Conservation (phyloP, 2,888 invertebrate genomes). For the Anaspis maculata region DNA sequence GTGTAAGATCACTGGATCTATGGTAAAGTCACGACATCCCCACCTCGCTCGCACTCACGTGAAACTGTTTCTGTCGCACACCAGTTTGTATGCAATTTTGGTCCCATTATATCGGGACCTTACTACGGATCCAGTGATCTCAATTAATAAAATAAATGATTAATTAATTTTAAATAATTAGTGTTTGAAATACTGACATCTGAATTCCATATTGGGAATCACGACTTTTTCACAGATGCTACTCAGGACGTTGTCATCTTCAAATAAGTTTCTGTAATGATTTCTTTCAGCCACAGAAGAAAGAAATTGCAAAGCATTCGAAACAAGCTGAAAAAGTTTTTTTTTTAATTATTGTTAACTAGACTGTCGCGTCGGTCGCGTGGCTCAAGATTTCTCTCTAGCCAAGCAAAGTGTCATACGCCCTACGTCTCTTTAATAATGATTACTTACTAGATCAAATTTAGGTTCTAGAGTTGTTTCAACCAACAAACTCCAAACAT, state of each 20-base stretch:
- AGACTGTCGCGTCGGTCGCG: no score
- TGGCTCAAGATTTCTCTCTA: no score
- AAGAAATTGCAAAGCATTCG: constrained; percentile 91
- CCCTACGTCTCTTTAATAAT: no score
- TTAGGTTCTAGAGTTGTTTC: constrained; percentile 77
- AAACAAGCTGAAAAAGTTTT: constrained; percentile 65
- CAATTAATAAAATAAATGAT: constrained; percentile 1
- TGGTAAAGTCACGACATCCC: no score
- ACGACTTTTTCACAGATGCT: constrained; percentile 97
- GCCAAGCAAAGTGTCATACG: no score
- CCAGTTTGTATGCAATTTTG: no score
- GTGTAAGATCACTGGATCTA: no score
- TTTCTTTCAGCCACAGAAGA: constrained; percentile 89
- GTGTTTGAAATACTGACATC: constrained; percentile 52
- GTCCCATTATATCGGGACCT: no score
- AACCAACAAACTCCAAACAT: constrained; percentile 86
- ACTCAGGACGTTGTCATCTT: constrained; percentile 76
- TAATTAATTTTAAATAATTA: constrained; percentile 1
- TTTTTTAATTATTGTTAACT: no score
- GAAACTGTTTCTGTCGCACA: no score
- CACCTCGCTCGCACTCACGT: no score
- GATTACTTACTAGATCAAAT: constrained; percentile 70
- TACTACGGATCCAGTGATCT: no score
- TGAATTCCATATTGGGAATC: constrained; percentile 95
- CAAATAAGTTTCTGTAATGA: constrained; percentile 81